Conservation (phyloP, 1,140 invertebrate genomes). For the Campoletis sonorensis region DNA sequence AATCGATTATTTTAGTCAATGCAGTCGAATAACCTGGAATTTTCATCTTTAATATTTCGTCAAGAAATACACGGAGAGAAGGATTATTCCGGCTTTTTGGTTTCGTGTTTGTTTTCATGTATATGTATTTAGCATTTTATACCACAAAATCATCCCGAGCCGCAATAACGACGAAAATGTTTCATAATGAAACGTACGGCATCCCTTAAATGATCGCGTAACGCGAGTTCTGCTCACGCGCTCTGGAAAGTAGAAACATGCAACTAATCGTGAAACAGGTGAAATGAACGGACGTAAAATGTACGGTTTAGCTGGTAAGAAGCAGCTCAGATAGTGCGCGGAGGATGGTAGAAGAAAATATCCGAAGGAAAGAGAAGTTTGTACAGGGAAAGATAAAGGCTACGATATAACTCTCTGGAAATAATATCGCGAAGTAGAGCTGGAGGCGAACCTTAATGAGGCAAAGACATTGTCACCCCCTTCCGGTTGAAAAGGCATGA, state of each 20-base stretch:
- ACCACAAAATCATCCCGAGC: not conserved
- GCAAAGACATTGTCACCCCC: not conserved
- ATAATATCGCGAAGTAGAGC: slow-evolving; percentile 17
- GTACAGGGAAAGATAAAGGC: slow-evolving; percentile 50
- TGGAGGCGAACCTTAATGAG: slow-evolving; percentile 34
- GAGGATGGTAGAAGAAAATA: slow-evolving; percentile 6
- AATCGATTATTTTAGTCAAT: not conserved
- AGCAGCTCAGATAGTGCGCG: not conserved
- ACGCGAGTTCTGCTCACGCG: not conserved
- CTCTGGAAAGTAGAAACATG: not conserved
- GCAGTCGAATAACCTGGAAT: not conserved
- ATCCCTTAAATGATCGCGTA: slow-evolving; percentile 24
- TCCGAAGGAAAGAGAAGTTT: not conserved
- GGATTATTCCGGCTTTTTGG: not conserved
- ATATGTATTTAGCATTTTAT: not conserved
- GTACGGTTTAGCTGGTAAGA: slow-evolving; percentile 2
- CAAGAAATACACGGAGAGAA: not conserved
- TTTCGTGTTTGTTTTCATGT: not conserved
- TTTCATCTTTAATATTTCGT: not conserved
- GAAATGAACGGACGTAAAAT: slow-evolving; percentile 3
- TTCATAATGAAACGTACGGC: slow-evolving; percentile 15
- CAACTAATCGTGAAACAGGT: slow-evolving; percentile 22
- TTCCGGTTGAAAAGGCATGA: not conserved
- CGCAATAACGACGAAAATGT: slow-evolving; percentile 15
- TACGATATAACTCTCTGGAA: not conserved